Conservation (phyloP, 2,113 vertebrate genomes). For the Rattus rattus region DNA sequence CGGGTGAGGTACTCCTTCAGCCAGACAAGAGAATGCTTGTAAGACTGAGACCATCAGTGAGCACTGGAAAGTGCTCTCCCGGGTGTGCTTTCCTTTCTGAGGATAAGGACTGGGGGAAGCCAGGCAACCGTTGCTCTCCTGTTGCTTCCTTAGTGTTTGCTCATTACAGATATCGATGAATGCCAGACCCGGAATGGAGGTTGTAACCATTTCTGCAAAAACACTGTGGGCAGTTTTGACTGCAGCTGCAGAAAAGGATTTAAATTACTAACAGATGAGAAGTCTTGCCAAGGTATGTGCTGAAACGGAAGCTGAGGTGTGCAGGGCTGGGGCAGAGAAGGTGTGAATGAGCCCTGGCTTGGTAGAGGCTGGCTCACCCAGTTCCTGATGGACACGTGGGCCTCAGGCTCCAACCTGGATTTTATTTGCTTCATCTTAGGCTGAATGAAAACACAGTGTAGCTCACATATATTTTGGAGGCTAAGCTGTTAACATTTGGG, state of each 20-base stretch:
- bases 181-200: conserved; percentile 94
- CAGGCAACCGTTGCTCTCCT: not conserved
- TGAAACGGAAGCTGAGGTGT: conserved; percentile 2
- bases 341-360: not conserved
- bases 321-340: not conserved
- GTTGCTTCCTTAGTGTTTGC: conserved; percentile 71
- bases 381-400: not conserved
- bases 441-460: conserved; percentile 16
- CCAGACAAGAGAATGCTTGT: not conserved
- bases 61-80: conserved; percentile 44
- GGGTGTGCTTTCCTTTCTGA: conserved; percentile 68
- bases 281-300: conserved; percentile 96
- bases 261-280: conserved; percentile 98
- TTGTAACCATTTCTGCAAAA: conserved; percentile 98
- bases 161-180: conserved; percentile 95
- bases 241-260: conserved; percentile 98
- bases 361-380: not conserved
- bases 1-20: conserved; percentile 45
- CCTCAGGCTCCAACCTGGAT: not conserved
- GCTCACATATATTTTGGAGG: conserved; percentile 45
- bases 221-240: conserved; percentile 98
- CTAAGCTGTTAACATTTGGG: conserved; percentile 26
- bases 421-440: conserved; percentile 8
- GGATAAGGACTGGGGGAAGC: conserved; percentile 30
- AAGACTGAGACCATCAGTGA: conserved; percentile 41